These are phyloP conservation scores for Phodopus roborovskii DNA, from an alignment of 2,113 vertebrate genomes.

Conservation along the genomic window DNA sequence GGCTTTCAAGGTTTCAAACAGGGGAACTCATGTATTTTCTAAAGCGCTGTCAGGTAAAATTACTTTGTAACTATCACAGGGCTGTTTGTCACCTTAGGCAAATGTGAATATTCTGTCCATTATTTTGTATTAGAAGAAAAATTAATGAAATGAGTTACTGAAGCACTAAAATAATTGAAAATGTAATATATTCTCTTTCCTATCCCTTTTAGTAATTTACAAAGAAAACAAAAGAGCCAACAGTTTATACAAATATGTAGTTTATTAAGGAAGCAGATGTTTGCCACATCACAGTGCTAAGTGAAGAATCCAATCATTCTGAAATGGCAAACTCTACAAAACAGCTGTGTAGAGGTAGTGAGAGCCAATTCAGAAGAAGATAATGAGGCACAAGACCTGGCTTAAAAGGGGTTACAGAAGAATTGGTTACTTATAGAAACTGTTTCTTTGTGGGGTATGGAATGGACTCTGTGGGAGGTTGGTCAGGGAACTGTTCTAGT, in stretches of 20 bases:
- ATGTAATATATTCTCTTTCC: background rate
- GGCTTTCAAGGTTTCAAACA: background rate
- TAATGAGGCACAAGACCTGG: too few relatives aligned
- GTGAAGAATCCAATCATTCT: background rate
- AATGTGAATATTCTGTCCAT: background rate
- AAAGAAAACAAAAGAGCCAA: background rate
- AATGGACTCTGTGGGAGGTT: background rate
- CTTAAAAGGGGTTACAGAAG: background rate
- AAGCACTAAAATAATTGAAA: background rate
- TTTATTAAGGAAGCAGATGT: background rate
- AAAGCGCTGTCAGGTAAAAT: background rate
- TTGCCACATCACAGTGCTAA: background rate
- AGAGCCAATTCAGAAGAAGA: background rate
- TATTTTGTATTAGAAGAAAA: background rate
- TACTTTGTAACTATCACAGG: rapidly evolving
- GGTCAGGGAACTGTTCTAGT: background rate
- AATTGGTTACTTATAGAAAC: background rate
- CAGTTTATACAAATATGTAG: background rate
- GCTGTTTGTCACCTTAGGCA: background rate
- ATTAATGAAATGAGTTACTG: background rate
- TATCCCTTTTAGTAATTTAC: background rate
- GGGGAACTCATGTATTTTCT: background rate
- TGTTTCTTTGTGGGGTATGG: background rate
- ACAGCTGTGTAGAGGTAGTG: too few relatives aligned
- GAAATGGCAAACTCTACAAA: background rate